These are phyloP conservation scores for Brachylomia viminalis DNA, from an alignment of 2,888 invertebrate genomes.

Conservation along the genomic window DNA sequence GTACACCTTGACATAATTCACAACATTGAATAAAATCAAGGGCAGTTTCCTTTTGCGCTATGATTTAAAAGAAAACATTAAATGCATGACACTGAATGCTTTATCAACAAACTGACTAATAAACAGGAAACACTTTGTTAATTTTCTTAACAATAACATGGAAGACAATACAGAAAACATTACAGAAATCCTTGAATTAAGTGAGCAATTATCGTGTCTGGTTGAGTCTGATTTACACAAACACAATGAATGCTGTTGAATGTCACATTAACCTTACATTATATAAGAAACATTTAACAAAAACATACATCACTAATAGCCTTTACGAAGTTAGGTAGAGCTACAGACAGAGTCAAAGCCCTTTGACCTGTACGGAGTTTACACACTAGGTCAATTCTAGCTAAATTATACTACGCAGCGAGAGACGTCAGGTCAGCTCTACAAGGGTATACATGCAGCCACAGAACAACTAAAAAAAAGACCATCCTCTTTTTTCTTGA, in stretches of 20 bases:
- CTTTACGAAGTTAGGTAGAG: background rate
- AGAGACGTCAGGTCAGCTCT: background rate
- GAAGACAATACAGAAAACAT: slow-evolving; percentile 16
- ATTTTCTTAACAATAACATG: slow-evolving; percentile 34
- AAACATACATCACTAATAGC: background rate
- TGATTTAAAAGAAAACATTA: slow-evolving; percentile 42
- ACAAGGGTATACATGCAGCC: background rate
- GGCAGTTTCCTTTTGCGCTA: slow-evolving; percentile 56
- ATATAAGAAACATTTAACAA: background rate
- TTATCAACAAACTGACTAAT: slow-evolving; percentile 12
- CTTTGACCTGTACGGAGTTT: slow-evolving; percentile 26
- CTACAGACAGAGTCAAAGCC: slow-evolving; percentile 27
- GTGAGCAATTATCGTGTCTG: slow-evolving; percentile 27
- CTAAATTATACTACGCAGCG: slow-evolving; percentile 8
- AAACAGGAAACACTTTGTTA: slow-evolving; percentile 45
- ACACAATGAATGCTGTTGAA: slow-evolving; percentile 21
- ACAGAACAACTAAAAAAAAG: background rate
- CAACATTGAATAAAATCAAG: slow-evolving; percentile 57
- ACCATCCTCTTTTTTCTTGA: background rate
- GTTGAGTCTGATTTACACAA: slow-evolving; percentile 26
- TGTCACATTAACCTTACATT: slow-evolving; percentile 25
- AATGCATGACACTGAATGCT: slow-evolving; percentile 18
- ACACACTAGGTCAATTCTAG: slow-evolving; percentile 34
- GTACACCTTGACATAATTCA: slow-evolving; percentile 67
- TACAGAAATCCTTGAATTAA: slow-evolving; percentile 39